Conservation (phyloP, 2,888 invertebrate genomes). For the Trichacis sp. region DNA sequence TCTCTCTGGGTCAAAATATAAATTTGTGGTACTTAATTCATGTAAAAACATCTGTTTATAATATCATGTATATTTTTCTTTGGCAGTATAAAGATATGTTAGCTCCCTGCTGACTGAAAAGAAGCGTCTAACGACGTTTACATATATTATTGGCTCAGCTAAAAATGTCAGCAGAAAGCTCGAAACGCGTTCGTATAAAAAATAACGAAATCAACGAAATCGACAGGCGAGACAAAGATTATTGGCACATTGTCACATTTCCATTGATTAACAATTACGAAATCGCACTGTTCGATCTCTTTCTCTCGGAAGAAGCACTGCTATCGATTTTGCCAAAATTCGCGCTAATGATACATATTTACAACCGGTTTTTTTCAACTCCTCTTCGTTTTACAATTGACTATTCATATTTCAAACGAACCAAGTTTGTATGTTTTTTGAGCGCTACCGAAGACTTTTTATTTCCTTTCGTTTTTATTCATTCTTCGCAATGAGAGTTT, state of each 20-base stretch:
- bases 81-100: constrained; percentile 28
- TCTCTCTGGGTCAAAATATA: not conserved
- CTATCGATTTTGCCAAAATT: constrained; percentile 28
- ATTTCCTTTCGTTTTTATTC: not conserved
- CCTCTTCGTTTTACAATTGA: constrained; percentile 16
- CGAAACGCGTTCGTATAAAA: not conserved
- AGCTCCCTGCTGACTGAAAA: constrained; percentile 5
- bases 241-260: constrained; percentile 66
- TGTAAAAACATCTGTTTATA: constrained; percentile 6
- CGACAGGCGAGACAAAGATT: constrained; percentile 46
- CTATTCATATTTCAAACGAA: constrained; percentile 10
- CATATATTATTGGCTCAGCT: not conserved
- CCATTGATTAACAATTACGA: constrained; percentile 32
- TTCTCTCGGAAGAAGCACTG: constrained; percentile 39
- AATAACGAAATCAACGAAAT: constrained; percentile 31
- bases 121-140: too few species aligned
- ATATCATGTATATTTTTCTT: constrained; percentile 23
- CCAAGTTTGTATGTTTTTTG: constrained; percentile 13
- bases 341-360: constrained; percentile 30
- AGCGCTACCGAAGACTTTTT: constrained; percentile 15
- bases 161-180: constrained; percentile 17
- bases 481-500: too few species aligned
- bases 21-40: not conserved
- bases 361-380: constrained; percentile 18
- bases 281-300: constrained; percentile 18